Conservation (phyloP, 2,797 vertebrate species). For the Ctenochaetus hawaiiensis region DNA sequence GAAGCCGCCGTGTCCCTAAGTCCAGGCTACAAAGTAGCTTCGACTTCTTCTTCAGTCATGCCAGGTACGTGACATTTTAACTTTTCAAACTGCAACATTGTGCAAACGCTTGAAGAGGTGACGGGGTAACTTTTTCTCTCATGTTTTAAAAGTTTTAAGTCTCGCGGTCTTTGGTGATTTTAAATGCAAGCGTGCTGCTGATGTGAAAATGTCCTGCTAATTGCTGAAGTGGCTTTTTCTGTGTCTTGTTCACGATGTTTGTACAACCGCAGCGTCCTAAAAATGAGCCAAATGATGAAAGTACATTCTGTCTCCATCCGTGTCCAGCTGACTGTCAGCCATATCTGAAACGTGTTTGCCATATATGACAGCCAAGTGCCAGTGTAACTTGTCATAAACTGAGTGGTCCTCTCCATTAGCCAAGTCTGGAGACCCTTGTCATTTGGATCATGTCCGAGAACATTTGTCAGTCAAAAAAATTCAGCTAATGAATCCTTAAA, state of each 20-base stretch:
- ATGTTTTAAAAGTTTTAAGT: no score
- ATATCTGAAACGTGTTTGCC: conserved; percentile 10
- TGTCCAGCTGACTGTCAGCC: conserved; percentile 12
- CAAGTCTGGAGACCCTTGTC: no score
- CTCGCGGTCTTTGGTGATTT: no score
- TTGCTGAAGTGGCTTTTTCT: not conserved
- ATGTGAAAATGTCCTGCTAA: no score
- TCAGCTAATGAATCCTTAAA: no score
- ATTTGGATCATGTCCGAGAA: no score
- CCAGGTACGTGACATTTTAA: conserved; percentile 77
- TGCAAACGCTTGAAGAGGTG: no score
- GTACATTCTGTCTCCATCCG: conserved; percentile 16
- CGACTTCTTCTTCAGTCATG: conserved; percentile 74
- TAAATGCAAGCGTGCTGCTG: not conserved
- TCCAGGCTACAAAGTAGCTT: conserved; percentile 69
- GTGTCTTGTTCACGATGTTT: not conserved
- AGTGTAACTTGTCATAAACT: no score
- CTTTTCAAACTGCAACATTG: no score
- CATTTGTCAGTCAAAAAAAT: not conserved
- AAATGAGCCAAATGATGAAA: not conserved
- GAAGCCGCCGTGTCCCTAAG: conserved; percentile 29
- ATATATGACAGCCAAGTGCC: not conserved
- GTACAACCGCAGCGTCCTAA: not conserved
- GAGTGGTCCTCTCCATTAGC: no score
- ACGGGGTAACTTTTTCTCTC: no score